Evolutionary conservation across 1,140 invertebrate species (phyloP), one percentile per base, ranked within the genome.

Genomic region (Proales similis): DNA sequence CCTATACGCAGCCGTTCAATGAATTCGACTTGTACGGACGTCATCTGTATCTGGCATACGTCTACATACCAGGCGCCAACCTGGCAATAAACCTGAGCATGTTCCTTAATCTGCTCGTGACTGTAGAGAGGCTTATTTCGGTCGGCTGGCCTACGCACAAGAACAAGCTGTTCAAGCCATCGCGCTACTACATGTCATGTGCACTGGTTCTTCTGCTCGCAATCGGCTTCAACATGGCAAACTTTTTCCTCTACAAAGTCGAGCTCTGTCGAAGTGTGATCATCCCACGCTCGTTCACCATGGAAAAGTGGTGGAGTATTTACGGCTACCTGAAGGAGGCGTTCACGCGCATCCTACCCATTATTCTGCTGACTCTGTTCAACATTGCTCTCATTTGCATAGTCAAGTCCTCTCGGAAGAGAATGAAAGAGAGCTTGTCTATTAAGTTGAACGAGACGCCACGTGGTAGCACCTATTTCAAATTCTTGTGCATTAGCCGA

Each of bases 41-140:
- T 22, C 51, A 57, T 24, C 7, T 57, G 9, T 57, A 57, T 24
- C 20, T 57, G 11, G 51, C 51, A 5, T 57, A 57, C 12, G 39
- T 57, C 4, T 57, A 57, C 36, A 57, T 57, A 57, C 51, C 51
- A 7, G 51, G 51, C 45, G 51, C 51, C 45, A 57, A 57, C 19
- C 45, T 57, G 27, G 51, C 51, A 38, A 57, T 57, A 12, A 57
- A 57, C 20, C 26, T 57, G 27, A 57, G 51, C 22, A 57, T 42
- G 36, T 17, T 57, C 22, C 45, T 57, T 24, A 57, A 57, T 26
- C 36, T 57, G n/a, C 32, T 57, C 26, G 51, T 57, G 17, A 57
- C 51, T 17, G 20, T 57, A 29, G 51, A 57, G 12, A 43, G 51
- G 11, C 32, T 57, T 19, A 57, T 57, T 42, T 57, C 51, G 17